Percentiles rank a stretch among this genome's conserved stretches.
Conservation (phyloP, 2,113 vertebrate species). For the Columba livia region DNA sequence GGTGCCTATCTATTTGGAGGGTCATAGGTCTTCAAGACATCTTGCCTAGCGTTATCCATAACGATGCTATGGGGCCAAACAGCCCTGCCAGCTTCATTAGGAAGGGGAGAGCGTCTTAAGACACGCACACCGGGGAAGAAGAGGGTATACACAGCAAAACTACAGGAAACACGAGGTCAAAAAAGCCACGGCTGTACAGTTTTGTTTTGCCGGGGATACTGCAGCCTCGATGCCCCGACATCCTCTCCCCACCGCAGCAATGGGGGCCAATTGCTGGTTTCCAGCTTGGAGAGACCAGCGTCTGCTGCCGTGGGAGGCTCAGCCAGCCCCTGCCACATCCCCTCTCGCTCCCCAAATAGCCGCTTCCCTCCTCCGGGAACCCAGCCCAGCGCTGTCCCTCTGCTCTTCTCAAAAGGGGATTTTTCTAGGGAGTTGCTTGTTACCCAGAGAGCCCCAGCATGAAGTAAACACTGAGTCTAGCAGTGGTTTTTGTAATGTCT, state of each 20-base stretch:
- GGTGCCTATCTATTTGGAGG: background rate
- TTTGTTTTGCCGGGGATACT: background rate
- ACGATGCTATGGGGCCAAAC: background rate
- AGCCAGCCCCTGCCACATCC: background rate
- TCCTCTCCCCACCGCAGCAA: background rate
- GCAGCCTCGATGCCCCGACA: background rate
- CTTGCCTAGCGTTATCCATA: constrained; percentile 32
- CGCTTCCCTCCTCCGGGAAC: background rate
- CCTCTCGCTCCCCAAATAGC: background rate
- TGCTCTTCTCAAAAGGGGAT: background rate
- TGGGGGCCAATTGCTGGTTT: background rate
- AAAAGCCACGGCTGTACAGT: too few relatives aligned
- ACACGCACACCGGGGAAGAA: background rate
- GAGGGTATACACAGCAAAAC: background rate
- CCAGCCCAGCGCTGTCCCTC: background rate
- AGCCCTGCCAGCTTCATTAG: background rate
- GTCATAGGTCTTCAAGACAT: constrained; percentile 23
- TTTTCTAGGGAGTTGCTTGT: background rate
- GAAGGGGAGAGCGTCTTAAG: background rate
- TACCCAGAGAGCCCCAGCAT: background rate
- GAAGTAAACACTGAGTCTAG: background rate
- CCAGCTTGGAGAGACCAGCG: background rate
- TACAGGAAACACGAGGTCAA: background rate
- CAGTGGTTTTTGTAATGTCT: accelerated
- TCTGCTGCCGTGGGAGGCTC: accelerated